Base-by-base conservation (phyloP, 2,888 invertebrate species). In the Incurvaria masculella region DNA sequence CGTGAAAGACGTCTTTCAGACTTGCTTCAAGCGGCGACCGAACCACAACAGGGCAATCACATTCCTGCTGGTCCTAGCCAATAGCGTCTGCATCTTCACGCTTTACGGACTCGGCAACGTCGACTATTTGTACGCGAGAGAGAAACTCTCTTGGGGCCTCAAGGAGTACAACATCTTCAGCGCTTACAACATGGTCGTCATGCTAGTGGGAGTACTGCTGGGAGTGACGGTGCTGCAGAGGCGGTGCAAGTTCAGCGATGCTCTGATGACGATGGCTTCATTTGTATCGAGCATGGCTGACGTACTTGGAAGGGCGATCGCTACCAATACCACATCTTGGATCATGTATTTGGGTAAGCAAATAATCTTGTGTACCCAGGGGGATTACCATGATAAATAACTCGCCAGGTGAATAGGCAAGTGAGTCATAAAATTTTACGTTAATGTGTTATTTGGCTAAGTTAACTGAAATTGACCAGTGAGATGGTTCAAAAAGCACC, bases 141-240 rank as follows among this genome's bases (percentile, higher is more conserved):
- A 79, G 42, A 80, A 80, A 56, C 80, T 88, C 50, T 68, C 78
- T 21, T 88, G 87, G 87, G 71, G 80, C 20, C 66, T 86, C 21
- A 61, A 74, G 21, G 65, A 81, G 17, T 86, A 74, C 54, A 84
- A 84, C 2, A 62, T 69, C 18, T 86, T 72, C 58, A 67, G 69
- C 21, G 79, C 81, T 4, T 59, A 68, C 1, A 65, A 61, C 45
- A 72, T 79, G 26, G 47, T 80, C 1, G 72, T 80, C 14, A 56
- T 81, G 18, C 54, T 80, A 14, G 74, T 81, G 2, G 70, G 82
- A 2, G 76, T 78, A 56, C 42, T 83, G 17, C 57, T 84, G 2
- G 59, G 59, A 0, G 53, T 63, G 16, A 48, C 55, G 4, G 45
- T 62, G 4, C 48, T 61, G 2, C 72, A 80, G 47, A 79, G 72